phyloP scores from a whole-genome alignment of 2,113 vertebrate genomes.

The Kobus ellipsiprymnus region DNA sequence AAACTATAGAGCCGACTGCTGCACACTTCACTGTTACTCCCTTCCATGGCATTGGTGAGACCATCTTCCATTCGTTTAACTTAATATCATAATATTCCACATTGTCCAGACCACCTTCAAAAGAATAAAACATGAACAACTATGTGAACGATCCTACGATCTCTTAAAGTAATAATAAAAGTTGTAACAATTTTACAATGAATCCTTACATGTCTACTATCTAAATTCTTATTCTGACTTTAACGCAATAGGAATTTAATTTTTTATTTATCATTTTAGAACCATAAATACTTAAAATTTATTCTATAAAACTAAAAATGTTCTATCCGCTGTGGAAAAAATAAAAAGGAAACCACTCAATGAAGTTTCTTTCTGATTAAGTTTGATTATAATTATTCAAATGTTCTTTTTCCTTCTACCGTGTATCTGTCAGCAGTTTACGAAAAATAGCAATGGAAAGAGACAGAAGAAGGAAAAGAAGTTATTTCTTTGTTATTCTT shows the following conservation, averaged over 20 bases:
- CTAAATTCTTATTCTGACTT: slow-evolving; percentile 16
- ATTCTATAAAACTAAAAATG: slow-evolving; percentile 8
- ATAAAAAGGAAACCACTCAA: background rate
- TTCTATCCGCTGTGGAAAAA: background rate
- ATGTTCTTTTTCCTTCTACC: background rate
- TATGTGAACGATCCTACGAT: background rate
- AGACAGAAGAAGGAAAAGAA: background rate
- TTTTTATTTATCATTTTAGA: background rate
- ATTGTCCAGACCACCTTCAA: slow-evolving; percentile 93
- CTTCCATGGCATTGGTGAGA: slow-evolving; percentile 95
- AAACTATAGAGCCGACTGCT: slow-evolving; percentile 91
- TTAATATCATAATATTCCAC: slow-evolving; percentile 97
- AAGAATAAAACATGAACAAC: slow-evolving; percentile 56
- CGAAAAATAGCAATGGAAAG: background rate
- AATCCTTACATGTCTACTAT: background rate
- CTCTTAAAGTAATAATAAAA: background rate
- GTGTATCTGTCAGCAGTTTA: slow-evolving; percentile 17
- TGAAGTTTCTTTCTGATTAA: background rate
- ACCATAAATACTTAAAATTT: background rate
- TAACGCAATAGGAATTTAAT: background rate
- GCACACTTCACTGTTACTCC: slow-evolving; percentile 97
- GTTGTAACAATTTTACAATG: slow-evolving; percentile 11
- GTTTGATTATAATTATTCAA: slow-evolving; percentile 27
- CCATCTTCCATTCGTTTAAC: slow-evolving; percentile 93
- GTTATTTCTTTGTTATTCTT: background rate